Evolutionary conservation across 2,113 vertebrate genomes (phyloP).

Genomic region (Microcebus lehilahytsara): DNA sequence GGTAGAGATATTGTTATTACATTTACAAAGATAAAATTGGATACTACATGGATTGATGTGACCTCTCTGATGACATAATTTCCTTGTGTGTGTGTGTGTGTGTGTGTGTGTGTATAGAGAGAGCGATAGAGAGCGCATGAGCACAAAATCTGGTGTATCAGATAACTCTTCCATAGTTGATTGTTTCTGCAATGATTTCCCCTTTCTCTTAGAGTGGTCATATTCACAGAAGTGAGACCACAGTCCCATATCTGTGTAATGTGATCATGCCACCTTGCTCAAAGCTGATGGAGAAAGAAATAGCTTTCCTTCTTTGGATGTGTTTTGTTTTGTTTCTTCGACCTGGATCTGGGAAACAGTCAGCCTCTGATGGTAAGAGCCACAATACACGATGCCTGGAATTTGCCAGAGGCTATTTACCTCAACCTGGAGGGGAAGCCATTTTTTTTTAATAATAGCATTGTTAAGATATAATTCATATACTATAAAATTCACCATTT

Average conservation of each 20-base stretch:
- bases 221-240: neutral
- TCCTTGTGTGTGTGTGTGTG: too few relatives aligned
- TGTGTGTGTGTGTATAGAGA: too few relatives aligned
- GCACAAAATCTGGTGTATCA: neutral
- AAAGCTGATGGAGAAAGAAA: neutral
- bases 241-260: neutral
- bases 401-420: neutral
- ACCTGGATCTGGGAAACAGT: neutral
- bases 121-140: too few relatives aligned
- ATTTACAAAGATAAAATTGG: neutral
- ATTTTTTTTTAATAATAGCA: neutral
- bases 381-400: neutral
- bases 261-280: neutral
- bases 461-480: neutral
- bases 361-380: neutral
- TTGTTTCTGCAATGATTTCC: neutral
- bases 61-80: neutral
- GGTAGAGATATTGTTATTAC: neutral
- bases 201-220: neutral
- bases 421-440: neutral
- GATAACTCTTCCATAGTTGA: neutral
- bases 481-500: neutral
- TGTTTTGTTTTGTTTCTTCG: neutral
- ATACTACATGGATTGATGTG: neutral
- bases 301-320: neutral